Conservation (phyloP, 2,797 vertebrate species). For the Melanotaenia nigrans region DNA sequence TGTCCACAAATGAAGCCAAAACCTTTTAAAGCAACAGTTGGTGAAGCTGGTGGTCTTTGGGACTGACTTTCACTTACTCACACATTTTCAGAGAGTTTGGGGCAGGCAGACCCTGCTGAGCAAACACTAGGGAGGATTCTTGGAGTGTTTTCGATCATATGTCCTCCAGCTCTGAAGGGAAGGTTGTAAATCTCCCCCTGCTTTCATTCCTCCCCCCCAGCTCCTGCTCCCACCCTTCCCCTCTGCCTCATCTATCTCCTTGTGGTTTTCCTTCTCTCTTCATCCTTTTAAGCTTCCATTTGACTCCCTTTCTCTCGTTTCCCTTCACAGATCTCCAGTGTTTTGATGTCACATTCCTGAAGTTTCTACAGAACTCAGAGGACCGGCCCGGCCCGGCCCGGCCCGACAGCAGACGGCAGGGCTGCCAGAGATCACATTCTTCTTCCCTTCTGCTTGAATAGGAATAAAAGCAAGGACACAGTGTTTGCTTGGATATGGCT, state of each 20-base stretch:
- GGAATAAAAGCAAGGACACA: conserved; percentile 11
- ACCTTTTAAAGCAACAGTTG: background rate
- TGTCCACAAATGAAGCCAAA: conserved; percentile 1
- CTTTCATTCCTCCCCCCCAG: conserved; percentile 17
- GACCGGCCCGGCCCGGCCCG: background rate
- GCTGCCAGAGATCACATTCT: conserved; percentile 18
- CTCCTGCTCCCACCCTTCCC: conserved; percentile 12
- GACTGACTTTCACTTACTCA: conserved; percentile 40
- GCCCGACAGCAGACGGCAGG: conserved; percentile 15
- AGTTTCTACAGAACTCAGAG: conserved; percentile 34
- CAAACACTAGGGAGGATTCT: conserved; percentile 57
- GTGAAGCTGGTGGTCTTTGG: conserved; percentile 1
- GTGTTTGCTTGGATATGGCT: conserved; percentile 44
- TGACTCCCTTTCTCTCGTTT: conserved; percentile 42
- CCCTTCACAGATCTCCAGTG: conserved; percentile 62
- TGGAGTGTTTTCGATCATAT: conserved; percentile 61
- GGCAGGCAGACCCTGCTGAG: conserved; percentile 27
- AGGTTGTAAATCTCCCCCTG: conserved; percentile 60
- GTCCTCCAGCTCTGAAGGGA: conserved; percentile 41
- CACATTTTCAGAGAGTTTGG: conserved; percentile 17
- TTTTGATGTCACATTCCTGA: conserved; percentile 66
- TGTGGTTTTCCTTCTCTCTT: conserved; percentile 13
- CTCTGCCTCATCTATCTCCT: conserved; percentile 25
- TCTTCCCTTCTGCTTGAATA: conserved; percentile 23
- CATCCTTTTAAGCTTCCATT: conserved; percentile 11